Percentiles rank a stretch among this genome's conserved stretches.
Conservation (phyloP, 1,140 invertebrate genomes). For the Phortica variegata region DNA sequence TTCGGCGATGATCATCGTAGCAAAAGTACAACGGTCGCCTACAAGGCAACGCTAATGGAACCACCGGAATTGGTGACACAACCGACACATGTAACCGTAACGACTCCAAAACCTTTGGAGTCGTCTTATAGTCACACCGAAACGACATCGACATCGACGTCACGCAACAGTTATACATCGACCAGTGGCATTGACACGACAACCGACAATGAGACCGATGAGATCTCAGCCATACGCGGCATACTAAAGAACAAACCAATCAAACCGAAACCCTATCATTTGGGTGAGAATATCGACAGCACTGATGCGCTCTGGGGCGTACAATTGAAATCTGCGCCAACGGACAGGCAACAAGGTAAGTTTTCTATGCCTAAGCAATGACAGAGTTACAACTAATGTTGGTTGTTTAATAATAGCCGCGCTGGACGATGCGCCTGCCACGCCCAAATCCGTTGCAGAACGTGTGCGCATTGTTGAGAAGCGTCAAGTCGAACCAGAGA, state of each 20-base stretch:
- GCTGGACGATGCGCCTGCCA: slow-evolving; percentile 24
- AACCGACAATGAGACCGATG: slow-evolving; percentile 54
- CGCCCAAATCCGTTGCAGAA: slow-evolving; percentile 58
- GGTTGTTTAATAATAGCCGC: too few species aligned
- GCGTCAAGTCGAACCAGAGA: slow-evolving; percentile 29
- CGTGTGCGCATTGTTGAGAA: slow-evolving; percentile 52
- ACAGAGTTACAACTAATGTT: too few species aligned
- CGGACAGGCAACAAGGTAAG: slow-evolving; percentile 28
- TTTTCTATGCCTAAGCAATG: neutral
- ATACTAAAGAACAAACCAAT: slow-evolving; percentile 72
- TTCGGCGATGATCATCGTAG: slow-evolving; percentile 42
- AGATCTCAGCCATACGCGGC: slow-evolving; percentile 64
- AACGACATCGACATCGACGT: slow-evolving; percentile 19
- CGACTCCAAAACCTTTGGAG: slow-evolving; percentile 23
- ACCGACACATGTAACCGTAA: slow-evolving; percentile 34
- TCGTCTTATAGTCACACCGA: slow-evolving; percentile 32
- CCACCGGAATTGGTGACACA: slow-evolving; percentile 34
- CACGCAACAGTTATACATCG: slow-evolving; percentile 42
- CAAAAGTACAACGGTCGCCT: slow-evolving; percentile 36
- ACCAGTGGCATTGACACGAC: slow-evolving; percentile 56
- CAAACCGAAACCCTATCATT: slow-evolving; percentile 68
- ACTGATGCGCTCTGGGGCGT: slow-evolving; percentile 60
- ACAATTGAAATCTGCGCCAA: slow-evolving; percentile 42
- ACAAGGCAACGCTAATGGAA: slow-evolving; percentile 42
- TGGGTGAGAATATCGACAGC: slow-evolving; percentile 64